Conservation (phyloP, 1,140 invertebrate genomes). For the Latrodectus geometricus region DNA sequence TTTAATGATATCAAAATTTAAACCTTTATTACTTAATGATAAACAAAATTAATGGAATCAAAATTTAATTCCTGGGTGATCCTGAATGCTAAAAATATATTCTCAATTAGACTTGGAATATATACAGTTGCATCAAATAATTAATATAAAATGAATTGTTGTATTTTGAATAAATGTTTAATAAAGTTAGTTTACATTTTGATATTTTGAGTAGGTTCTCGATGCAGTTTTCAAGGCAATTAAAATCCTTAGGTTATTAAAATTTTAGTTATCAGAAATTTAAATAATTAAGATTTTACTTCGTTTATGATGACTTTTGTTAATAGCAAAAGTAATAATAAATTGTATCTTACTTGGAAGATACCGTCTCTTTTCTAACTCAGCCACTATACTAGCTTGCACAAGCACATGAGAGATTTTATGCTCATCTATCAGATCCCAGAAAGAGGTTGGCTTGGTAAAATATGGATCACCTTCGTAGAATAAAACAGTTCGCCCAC, state of each 20-base stretch:
- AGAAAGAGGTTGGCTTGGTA: not conserved
- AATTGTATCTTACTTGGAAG: constrained; percentile 11
- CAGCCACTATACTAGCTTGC: not conserved
- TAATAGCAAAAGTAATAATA: not conserved
- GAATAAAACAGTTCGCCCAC: not conserved
- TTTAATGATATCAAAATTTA: no score
- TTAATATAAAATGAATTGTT: no score
- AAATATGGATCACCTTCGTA: constrained; percentile 27
- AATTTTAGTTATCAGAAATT: not conserved
- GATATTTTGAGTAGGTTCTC: no score
- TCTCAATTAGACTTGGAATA: no score
- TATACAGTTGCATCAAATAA: no score
- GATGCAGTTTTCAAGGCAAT: no score
- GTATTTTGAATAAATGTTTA: no score
- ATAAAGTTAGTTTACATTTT: no score
- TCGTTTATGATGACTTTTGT: not conserved
- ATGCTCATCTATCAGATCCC: constrained; percentile 24
- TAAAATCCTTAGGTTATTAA: not conserved
- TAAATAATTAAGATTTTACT: not conserved
- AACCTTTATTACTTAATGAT: no score
- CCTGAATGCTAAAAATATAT: no score
- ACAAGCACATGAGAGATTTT: not conserved
- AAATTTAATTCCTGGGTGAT: no score
- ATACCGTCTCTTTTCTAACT: constrained; percentile 9
- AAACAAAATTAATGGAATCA: no score